Base-by-base conservation (phyloP, 1,140 invertebrate genomes). In the Drosophila guanche region DNA sequence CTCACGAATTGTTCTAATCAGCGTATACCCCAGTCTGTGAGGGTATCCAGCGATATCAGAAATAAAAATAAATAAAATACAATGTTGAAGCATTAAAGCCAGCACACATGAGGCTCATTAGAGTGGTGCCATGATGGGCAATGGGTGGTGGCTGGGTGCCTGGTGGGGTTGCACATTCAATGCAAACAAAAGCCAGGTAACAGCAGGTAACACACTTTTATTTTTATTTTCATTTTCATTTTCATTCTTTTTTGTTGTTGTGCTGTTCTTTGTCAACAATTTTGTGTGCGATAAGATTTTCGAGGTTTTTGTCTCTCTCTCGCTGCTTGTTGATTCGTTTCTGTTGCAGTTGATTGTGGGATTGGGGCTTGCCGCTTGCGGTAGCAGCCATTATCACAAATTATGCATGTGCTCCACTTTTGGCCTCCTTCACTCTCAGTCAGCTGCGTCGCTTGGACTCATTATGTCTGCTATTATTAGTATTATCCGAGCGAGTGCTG, bases 61-160 rank as follows among this genome's bases (percentile, higher is more conserved):
- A 37, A 37, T 1, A 4, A 51, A 62, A 37, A 27, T 40, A 43
- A 23, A 41, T 27, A 54, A 37, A 67, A 66, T 46, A 68, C 33
- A 67, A 68, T 68, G 65, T 68, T 56, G 65, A 67, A 68, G 67
- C 65, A 68, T 67, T 68, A 68, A 68, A 68, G 65, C 65, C 65
- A 68, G 33, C 33, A 68, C 65, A 68, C 65, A 68, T 47, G 65
- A 47, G 65, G 62, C 65, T 68, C 65, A 68, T 67, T 68, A 67
- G 50, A 41, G 50, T 46, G 65, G 60, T 47, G 27, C 40, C 3
- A 12, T 37, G 33, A 37, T 37, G 16, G 25, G 20, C 1, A 5
- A 10, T 1, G 33, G 46, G 29, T 0, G 20, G 12, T 5, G 6
- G 45, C 22, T 6, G 16, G 16, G 16, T 20, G 16, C 1, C 16